A percentile compares a stretch with the other conserved stretches of the same genome.
Conservation (phyloP, 2,797 vertebrate species). For the Sciurus vulgaris region DNA sequence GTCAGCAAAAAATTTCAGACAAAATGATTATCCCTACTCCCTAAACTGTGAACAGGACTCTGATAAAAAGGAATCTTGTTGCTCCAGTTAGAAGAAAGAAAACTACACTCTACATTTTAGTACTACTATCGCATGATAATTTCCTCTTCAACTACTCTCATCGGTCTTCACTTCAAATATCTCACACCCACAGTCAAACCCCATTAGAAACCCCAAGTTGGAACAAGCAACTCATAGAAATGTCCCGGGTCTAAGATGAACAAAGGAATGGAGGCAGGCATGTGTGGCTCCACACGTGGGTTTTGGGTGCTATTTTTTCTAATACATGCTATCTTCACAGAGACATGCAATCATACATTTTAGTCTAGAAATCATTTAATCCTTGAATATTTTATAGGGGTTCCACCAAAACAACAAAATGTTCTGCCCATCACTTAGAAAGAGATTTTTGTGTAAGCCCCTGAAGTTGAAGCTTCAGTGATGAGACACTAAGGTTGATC, state of each 20-base stretch:
- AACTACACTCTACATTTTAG: not conserved
- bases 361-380: not conserved
- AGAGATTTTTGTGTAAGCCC: not conserved
- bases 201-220: too few species aligned
- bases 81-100: not conserved
- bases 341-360: not conserved
- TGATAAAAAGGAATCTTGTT: not conserved
- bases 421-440: not conserved
- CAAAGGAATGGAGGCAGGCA: not conserved
- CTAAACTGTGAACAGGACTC: not conserved
- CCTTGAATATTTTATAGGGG: not conserved
- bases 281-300: fast-evolving
- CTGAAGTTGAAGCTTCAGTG: not conserved
- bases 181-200: not conserved
- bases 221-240: not conserved
- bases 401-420: not conserved
- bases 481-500: not conserved
- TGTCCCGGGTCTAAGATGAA: not conserved
- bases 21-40: not conserved
- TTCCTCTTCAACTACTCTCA: not conserved
- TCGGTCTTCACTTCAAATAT: not conserved
- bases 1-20: not conserved
- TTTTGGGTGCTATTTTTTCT: not conserved
- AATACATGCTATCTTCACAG: not conserved
- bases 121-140: not conserved